Evolutionary conservation across 1,140 invertebrate species (phyloP).

Genomic region (Maniola jurtina): DNA sequence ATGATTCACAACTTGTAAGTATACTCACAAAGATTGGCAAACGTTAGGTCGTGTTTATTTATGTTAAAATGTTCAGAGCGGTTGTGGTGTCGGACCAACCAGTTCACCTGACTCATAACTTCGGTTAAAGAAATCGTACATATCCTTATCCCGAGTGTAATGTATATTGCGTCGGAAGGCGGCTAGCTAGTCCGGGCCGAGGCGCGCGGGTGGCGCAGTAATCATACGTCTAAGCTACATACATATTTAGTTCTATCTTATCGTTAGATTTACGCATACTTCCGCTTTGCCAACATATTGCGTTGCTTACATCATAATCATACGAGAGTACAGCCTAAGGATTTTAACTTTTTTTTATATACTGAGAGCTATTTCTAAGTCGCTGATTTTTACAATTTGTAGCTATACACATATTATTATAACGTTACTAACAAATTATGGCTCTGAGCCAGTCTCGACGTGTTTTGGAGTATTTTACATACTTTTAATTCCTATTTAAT

Average conservation of each 20-base stretch:
- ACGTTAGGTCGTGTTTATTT: slow-evolving; percentile 45
- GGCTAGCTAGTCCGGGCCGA: slow-evolving; percentile 44
- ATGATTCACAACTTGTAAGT: slow-evolving; percentile 60
- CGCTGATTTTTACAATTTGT: slow-evolving; percentile 72
- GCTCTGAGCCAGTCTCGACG: slow-evolving; percentile 65
- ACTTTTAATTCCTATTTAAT: slow-evolving; percentile 70
- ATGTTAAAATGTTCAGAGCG: slow-evolving; percentile 51
- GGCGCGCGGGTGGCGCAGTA: slow-evolving; percentile 31
- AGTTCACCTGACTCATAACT: slow-evolving; percentile 49
- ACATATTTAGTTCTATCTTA: slow-evolving; percentile 76
- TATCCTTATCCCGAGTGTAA: slow-evolving; percentile 72
- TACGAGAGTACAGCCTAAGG: slow-evolving; percentile 77
- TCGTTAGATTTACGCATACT: slow-evolving; percentile 76
- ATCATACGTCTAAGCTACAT: slow-evolving; percentile 76
- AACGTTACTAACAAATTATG: slow-evolving; percentile 53
- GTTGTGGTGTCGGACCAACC: slow-evolving; percentile 71
- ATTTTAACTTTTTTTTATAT: slow-evolving; percentile 77
- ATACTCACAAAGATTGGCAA: slow-evolving; percentile 70
- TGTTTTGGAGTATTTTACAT: slow-evolving; percentile 76
- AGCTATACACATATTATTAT: slow-evolving; percentile 48
- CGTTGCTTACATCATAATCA: slow-evolving; percentile 78
- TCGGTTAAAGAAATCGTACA: slow-evolving; percentile 70
- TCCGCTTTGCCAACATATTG: slow-evolving; percentile 77
- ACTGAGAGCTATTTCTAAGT: slow-evolving; percentile 79
- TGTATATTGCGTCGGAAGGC: slow-evolving; percentile 30